Base-by-base conservation (phyloP, 2,797 vertebrate genomes). In the Sebastolobus alascanus region DNA sequence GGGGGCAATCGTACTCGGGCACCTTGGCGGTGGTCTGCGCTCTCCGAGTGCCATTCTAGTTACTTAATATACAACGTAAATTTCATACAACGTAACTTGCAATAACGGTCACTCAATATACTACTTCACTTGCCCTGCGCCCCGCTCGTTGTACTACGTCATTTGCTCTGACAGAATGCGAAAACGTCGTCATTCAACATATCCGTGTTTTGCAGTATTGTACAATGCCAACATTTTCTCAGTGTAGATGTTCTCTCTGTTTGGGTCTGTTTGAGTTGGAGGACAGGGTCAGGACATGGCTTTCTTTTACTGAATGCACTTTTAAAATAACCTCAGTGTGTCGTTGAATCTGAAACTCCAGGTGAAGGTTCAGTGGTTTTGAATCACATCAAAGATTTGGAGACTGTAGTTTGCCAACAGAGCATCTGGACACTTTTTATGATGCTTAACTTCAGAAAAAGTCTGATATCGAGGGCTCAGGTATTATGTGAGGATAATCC, bases 71-170 rank as follows among this genome's bases (percentile, higher is more conserved):
- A 52, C 46, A 52, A 50, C 2, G 25, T 27, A 1, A 46, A 46
- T 46, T 46, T 31, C 31, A 31, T 50, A 50, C 43, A 50, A 50
- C 43, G 18, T 50, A 0, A 0, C 43, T 50, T 50, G 20, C 46
- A 50, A 18, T 50, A 50, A 50, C 20, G 22, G 22, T 56, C 22
- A 25, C 6, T 56, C 12, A 14, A 56, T 56, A 59, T 59, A 31
- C 27, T 18, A 10, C 8, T 29, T 31, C 27, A 29, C 27, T 31
- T 31, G 27, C 56, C 18, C 29, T 16, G 29, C 4, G 1, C 1
- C 2, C 18, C 0, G 31, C 18, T 61, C 18, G 1, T 20, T 20
- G 29, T 11, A 35, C 18, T 20, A 11, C 1, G 18, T 20, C 18
- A 35, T 8, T 33, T n/a, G 9, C 31, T n/a, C 9, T 61, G 18